phyloP scores from a whole-genome alignment of 2,888 invertebrate species.

The Idaea straminata region DNA sequence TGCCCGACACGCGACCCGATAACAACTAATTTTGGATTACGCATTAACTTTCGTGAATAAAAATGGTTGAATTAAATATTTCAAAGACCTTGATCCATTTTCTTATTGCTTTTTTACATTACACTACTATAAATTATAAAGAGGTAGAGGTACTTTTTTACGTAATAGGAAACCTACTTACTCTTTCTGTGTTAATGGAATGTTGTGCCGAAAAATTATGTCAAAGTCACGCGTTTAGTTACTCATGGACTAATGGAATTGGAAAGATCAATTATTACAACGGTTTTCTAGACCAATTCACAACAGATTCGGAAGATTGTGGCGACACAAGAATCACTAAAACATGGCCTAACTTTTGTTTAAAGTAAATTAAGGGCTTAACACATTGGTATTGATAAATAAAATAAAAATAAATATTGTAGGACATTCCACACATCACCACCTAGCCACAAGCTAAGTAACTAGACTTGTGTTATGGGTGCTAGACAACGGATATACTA shows the following conservation, averaged over 20 bases:
- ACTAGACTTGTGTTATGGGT: too few species aligned
- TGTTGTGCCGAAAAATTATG: constrained; percentile 35
- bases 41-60: constrained; percentile 61
- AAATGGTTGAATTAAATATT: constrained; percentile 42
- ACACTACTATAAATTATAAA: constrained; percentile 22
- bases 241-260: constrained; percentile 7
- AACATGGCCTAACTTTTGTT: too few species aligned
- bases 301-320: too few species aligned
- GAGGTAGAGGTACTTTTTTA: constrained; percentile 11
- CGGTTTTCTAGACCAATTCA: too few species aligned
- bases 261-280: neutral
- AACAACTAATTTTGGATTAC: constrained; percentile 60
- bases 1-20: constrained; percentile 62
- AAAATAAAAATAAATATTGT: too few species aligned
- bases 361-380: too few species aligned
- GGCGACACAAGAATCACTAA: too few species aligned
- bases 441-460: too few species aligned
- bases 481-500: too few species aligned
- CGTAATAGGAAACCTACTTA: neutral
- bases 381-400: too few species aligned
- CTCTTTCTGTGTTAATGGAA: constrained; percentile 22
- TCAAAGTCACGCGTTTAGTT: constrained; percentile 36
- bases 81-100: constrained; percentile 62
- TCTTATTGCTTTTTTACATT: constrained; percentile 33
- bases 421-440: too few species aligned